phyloP scores from a whole-genome alignment of 2,888 invertebrate genomes.

The Dioctria rufipes region DNA sequence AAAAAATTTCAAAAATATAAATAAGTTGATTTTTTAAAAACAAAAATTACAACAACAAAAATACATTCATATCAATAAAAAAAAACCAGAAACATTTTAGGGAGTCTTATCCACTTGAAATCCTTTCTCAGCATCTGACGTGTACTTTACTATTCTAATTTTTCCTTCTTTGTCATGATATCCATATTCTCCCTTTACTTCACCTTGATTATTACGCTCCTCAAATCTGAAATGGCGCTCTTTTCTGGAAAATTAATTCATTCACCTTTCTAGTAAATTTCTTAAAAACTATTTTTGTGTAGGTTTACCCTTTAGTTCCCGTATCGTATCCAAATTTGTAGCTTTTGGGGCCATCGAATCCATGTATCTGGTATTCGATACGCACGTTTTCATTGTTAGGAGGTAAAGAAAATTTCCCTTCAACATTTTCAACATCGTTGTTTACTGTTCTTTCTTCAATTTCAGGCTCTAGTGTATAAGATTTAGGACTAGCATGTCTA shows the following conservation, averaged over 20 bases:
- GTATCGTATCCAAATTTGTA: slow-evolving; percentile 90
- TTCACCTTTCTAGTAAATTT: slow-evolving; percentile 3
- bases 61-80: slow-evolving; percentile 5
- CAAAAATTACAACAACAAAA: slow-evolving; percentile 30
- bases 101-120: slow-evolving; percentile 75
- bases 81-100: slow-evolving; percentile 21
- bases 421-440: background rate
- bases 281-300: background rate
- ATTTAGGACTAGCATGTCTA: background rate
- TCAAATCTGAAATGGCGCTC: slow-evolving; percentile 87
- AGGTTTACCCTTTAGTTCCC: slow-evolving; percentile 80
- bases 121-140: slow-evolving; percentile 80
- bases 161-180: slow-evolving; percentile 85
- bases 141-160: slow-evolving; percentile 82
- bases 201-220: slow-evolving; percentile 82
- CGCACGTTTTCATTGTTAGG: slow-evolving; percentile 48
- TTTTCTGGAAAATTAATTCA: slow-evolving; percentile 73
- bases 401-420: background rate
- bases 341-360: slow-evolving; percentile 85
- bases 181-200: slow-evolving; percentile 85
- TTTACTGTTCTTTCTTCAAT: background rate
- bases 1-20: slow-evolving; percentile 61
- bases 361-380: slow-evolving; percentile 84
- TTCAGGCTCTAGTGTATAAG: background rate
- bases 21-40: slow-evolving; percentile 2